Evolutionary conservation across 2,797 vertebrate genomes (phyloP), one percentile per base, ranked within the genome.

Genomic region (Poeciliopsis paucimaculata): DNA sequence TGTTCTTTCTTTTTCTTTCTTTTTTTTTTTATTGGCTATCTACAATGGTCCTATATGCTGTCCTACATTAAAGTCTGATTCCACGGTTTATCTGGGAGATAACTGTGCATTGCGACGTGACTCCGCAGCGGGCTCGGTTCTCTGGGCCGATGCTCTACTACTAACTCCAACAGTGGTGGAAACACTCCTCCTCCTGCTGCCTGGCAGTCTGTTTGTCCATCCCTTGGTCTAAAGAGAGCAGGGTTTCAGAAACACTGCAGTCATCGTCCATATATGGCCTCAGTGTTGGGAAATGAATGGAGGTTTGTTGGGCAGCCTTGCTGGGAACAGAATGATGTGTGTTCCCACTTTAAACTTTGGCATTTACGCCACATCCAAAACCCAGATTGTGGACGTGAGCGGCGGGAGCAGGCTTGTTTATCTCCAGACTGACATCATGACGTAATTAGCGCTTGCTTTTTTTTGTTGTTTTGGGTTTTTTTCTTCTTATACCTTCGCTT

Each of bases 361-460:
- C 87, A 86, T 94, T 94, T 89, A 90, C 89, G 85, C 91, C 91
- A 85, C 90, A 91, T 90, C 89, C 94, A 90, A 94, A 92, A 87
- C 84, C 77, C 86, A 89, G 86, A 86, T 89, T 93, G 88, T 89
- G 75, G 84, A 77, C 49, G 83, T 76, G 51, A 83, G 81, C 68
- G 28, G 81, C 84, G 76, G 83, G 80, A 92, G 85, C 77, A 31
- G 34, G 41, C 79, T 88, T 92, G 93, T 94, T 95, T 93, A 89
- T 93, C 90, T 89, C 92, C 71, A 28, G 77, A 80, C 87, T 92
- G 88, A 92, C 85, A 84, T 92, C 86, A 93, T 91, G 93, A 88
- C 88, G 87, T 88, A 89, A 94, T 94, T 93, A 90, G 74, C 79
- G 57, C 47, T 46, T 57, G 5, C 7, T 83, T 20, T 47, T 47